Evolutionary conservation across 1,140 invertebrate genomes (phyloP).

Genomic region (Pseudachorutes palmiensis): DNA sequence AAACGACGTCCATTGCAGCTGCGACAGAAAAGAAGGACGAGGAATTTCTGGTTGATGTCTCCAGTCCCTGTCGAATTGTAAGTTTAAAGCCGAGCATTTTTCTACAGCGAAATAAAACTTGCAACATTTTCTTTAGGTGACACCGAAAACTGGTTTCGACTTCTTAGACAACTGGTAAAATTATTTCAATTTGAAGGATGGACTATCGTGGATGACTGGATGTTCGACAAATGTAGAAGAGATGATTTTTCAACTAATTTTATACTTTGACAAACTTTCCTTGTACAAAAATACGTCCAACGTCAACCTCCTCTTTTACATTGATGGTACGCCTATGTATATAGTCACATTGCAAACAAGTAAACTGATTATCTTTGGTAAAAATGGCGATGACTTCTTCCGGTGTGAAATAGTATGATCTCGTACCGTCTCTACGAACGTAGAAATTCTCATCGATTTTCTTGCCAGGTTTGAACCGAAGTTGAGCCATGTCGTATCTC

Average conservation of each 20-base stretch:
- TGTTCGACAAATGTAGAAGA: too few relatives aligned
- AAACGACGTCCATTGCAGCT: conserved; percentile 17
- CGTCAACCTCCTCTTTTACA: conserved; percentile 80
- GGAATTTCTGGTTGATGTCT: conserved; percentile 35
- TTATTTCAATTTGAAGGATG: background rate
- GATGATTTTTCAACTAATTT: too few relatives aligned
- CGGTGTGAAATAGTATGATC: conserved; percentile 70
- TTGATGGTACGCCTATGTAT: conserved; percentile 80
- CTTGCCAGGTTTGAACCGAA: conserved; percentile 83
- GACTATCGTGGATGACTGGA: background rate
- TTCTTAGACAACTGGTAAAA: conserved; percentile 34
- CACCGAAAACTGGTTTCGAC: conserved; percentile 30
- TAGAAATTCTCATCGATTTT: conserved; percentile 94
- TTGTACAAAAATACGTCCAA: conserved; percentile 84
- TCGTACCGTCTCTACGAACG: conserved; percentile 92
- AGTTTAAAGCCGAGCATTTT: conserved; percentile 9
- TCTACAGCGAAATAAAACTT: conserved; percentile 5
- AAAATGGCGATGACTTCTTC: conserved; percentile 59
- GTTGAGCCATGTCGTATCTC: conserved; percentile 93
- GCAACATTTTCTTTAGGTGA: conserved; percentile 24
- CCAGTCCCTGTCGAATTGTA: conserved; percentile 37
- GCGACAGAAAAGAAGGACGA: conserved; percentile 21
- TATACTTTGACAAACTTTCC: conserved; percentile 61
- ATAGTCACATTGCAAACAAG: conserved; percentile 59
- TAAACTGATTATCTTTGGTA: conserved; percentile 55